Base-by-base conservation (phyloP, 2,888 invertebrate genomes). In the Drosophila subquinaria region DNA sequence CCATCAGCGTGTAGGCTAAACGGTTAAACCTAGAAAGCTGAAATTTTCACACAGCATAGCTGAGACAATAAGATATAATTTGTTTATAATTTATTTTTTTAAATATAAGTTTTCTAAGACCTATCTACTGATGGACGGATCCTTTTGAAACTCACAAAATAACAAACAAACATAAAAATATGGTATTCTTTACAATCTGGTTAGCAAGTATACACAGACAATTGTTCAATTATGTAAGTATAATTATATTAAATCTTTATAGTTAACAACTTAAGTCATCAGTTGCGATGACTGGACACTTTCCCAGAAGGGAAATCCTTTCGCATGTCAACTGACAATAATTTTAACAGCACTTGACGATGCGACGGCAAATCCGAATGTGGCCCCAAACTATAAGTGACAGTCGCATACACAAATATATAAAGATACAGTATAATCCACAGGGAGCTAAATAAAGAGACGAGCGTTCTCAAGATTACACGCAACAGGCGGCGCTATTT, bases 291-390 rank as follows among this genome's bases (percentile, higher is more conserved):
- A 9, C 27, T 35, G n/a, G n/a, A 10, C 69, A 76, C 68, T 68
- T 73, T 69, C 74, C 75, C 73, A 67, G 59, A 71, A 66, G 73
- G 67, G 50, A 74, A 72, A 87, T 81, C 82, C 81, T 76, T 81
- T 89, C 73, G 89, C 81, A 81, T 89, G 89, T 82, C 84, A 82
- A 81, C 82, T 81, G 79, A 73, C 76, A 73, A 74, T 80, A 81
- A 76, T 69, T 65, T 60, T 59, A 73, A 52, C 77, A 69, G 55
- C 64, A 66, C 61, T 43, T 65, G 66, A 63, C 48, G 63, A 59
- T 53, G 70, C 45, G 64, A 57, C 68, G 73, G 57, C 72, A 51
- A 68, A 71, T 62, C 50, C 68, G 60, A 68, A 43, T 61, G 73
- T 66, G 73, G 38, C 64, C 69, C 33, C 42, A 43, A 63, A 63